Evolutionary conservation across 2,888 invertebrate species (phyloP).

Genomic region (Noctua comes): DNA sequence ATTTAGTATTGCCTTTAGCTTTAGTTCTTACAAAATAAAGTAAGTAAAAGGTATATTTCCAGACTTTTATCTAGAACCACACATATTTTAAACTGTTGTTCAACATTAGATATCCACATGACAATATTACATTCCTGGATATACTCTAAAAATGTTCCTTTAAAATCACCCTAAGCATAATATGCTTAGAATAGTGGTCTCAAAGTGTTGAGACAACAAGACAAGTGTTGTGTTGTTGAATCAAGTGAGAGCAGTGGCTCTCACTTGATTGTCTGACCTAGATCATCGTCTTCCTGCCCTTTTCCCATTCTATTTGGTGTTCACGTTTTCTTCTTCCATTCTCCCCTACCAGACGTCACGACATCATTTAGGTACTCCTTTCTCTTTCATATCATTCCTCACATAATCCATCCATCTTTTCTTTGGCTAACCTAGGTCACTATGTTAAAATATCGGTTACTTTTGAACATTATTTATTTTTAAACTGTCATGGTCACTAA

Average conservation of each 20-base stretch:
- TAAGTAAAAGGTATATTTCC: constrained; percentile 1
- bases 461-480: not conserved
- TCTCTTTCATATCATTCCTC: no score
- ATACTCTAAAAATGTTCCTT: not conserved
- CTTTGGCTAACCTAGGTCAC: no score
- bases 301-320: no score
- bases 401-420: no score
- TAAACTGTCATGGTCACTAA: no score
- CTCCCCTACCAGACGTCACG: no score
- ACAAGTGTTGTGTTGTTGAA: no score
- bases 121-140: constrained; percentile 5
- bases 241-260: no score
- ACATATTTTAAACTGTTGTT: constrained; percentile 2
- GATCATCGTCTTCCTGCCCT: not conserved
- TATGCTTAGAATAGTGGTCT: not conserved
- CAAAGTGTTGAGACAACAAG: no score
- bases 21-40: constrained; percentile 7
- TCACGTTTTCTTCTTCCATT: no score
- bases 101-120: not conserved
- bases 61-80: not conserved
- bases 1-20: constrained; percentile 21
- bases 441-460: not conserved
- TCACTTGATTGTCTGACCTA: not conserved
- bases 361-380: no score
- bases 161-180: not conserved